These are phyloP conservation scores for Caradrina clavipalpis DNA, from an alignment of 2,888 invertebrate species.

Conservation along the genomic window DNA sequence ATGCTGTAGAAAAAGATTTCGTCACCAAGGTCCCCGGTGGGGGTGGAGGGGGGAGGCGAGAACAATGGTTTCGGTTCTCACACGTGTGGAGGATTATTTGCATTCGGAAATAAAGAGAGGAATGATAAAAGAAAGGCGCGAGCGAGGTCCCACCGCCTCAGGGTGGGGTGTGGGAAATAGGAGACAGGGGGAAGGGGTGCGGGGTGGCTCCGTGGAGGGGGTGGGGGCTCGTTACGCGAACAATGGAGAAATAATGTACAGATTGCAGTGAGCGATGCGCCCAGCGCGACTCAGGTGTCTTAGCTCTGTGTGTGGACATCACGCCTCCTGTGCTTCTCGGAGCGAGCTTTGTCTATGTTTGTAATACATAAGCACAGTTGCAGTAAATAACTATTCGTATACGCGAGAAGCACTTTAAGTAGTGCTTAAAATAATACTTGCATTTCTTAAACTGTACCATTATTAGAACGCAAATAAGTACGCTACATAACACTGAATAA, in stretches of 20 bases:
- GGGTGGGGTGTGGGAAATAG: constrained; percentile 89
- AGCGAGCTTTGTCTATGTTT: constrained; percentile 58
- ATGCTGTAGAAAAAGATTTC: constrained; percentile 90
- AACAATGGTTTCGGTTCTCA: constrained; percentile 92
- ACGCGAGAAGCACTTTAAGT: constrained; percentile 20
- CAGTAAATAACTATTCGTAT: constrained; percentile 42
- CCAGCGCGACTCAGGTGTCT: constrained; percentile 90
- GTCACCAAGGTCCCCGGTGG: constrained; percentile 89
- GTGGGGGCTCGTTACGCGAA: constrained; percentile 90
- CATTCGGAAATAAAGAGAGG: constrained; percentile 92
- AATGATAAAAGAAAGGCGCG: constrained; percentile 91
- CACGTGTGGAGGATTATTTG: constrained; percentile 92
- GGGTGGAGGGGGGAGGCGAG: constrained; percentile 85
- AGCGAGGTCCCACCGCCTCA: constrained; percentile 90
- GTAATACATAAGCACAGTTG: constrained; percentile 47
- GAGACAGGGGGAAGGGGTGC: constrained; percentile 74
- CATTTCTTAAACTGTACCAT: constrained; percentile 9
- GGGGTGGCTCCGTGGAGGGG: constrained; percentile 73
- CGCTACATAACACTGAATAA: background rate
- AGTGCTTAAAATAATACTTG: constrained; percentile 11
- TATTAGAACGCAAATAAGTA: background rate
- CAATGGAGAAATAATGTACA: constrained; percentile 91
- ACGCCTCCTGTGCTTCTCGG: constrained; percentile 68
- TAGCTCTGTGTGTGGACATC: constrained; percentile 84
- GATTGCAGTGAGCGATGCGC: constrained; percentile 91